Evolutionary conservation across 2,888 invertebrate species (phyloP).

Genomic region (Tenthredo livida): DNA sequence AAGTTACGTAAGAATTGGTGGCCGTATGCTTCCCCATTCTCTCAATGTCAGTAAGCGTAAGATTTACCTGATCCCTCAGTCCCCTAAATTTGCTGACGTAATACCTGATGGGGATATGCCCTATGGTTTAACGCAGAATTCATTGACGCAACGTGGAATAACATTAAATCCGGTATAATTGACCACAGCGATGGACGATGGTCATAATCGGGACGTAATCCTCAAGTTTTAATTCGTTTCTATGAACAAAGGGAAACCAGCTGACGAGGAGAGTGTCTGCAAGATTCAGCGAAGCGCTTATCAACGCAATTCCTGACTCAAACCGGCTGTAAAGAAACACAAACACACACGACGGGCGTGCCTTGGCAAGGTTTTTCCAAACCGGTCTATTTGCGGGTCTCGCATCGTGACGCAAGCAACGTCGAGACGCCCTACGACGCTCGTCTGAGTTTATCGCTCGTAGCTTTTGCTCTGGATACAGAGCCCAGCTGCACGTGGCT

Average conservation of each 20-base stretch:
- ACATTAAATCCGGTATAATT: not conserved
- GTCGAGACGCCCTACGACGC: conserved; percentile 34
- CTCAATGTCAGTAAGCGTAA: not conserved
- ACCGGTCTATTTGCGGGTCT: conserved; percentile 52
- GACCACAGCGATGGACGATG: not conserved
- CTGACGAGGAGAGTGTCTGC: not conserved
- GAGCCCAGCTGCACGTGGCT: conserved; percentile 9
- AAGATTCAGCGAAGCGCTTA: conserved; percentile 48
- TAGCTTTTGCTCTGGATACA: conserved; percentile 32
- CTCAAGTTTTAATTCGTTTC: conserved; percentile 10
- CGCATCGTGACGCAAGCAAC: conserved; percentile 44
- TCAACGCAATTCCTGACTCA: conserved; percentile 39
- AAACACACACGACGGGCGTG: conserved; percentile 22
- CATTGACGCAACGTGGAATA: not conserved
- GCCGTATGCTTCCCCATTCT: not conserved
- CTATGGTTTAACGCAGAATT: not conserved
- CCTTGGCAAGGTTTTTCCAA: conserved; percentile 53
- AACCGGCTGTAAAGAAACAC: conserved; percentile 26
- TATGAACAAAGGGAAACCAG: conserved; percentile 12
- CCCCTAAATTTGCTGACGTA: conserved; percentile 1
- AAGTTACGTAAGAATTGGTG: not conserved
- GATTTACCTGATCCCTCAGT: not conserved
- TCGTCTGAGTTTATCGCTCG: not conserved
- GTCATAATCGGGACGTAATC: not conserved
- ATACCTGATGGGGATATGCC: not conserved